These are phyloP conservation scores for Xyliphius kryptos DNA, from an alignment of 2,113 vertebrate genomes.

Conservation along the genomic window DNA sequence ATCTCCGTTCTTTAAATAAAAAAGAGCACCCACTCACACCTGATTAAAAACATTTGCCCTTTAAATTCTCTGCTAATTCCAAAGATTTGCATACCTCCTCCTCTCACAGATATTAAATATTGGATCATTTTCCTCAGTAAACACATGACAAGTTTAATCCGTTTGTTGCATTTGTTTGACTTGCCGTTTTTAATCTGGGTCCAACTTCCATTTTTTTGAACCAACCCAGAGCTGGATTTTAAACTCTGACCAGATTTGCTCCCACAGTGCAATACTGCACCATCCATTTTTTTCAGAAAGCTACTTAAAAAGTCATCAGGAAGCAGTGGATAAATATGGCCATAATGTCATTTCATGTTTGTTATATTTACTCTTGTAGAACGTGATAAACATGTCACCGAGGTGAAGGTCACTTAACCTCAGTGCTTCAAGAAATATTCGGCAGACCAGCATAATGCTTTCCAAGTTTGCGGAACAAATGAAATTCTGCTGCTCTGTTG, in stretches of 20 bases:
- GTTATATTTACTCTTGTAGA: conserved; percentile 71
- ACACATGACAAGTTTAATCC: too few species aligned
- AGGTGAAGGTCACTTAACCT: conserved; percentile 89
- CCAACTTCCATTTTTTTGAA: neutral
- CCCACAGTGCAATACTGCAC: conserved; percentile 8
- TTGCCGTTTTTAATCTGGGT: too few species aligned
- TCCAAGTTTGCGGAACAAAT: conserved; percentile 90
- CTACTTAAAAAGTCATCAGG: conserved; percentile 27
- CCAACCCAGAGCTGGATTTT: neutral
- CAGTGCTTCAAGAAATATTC: conserved; percentile 79
- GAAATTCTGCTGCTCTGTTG: conserved; percentile 81
- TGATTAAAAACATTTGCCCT: too few species aligned
- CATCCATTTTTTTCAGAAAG: conserved; percentile 29
- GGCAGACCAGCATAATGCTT: conserved; percentile 80
- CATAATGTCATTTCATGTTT: conserved; percentile 56
- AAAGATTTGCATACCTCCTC: too few species aligned
- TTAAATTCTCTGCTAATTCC: too few species aligned
- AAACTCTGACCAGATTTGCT: neutral
- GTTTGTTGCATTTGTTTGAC: too few species aligned
- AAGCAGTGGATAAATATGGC: conserved; percentile 37
- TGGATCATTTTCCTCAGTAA: too few species aligned
- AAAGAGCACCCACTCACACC: too few species aligned
- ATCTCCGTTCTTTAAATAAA: too few species aligned
- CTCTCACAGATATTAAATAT: too few species aligned
- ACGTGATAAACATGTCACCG: conserved; percentile 83